Conservation (phyloP, 2,888 invertebrate species). For the Baccha elongata region DNA sequence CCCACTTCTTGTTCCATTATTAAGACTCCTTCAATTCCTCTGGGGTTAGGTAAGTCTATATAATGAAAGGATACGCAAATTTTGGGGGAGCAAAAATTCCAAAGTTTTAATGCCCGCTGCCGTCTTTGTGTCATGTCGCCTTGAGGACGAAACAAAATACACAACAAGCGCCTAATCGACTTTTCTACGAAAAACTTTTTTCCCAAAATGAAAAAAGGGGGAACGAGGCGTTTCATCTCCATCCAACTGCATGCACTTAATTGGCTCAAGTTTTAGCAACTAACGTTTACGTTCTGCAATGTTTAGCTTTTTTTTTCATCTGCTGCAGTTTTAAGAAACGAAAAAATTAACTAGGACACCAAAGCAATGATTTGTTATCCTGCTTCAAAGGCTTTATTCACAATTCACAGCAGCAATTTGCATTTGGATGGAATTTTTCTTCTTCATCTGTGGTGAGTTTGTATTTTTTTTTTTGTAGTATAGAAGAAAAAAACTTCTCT, state of each 20-base stretch:
- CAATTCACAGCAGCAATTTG: conserved; percentile 49
- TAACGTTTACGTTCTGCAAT: conserved; percentile 15
- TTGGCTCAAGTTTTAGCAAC: conserved; percentile 46
- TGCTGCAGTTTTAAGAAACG: conserved; percentile 31
- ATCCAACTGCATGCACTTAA: conserved; percentile 51
- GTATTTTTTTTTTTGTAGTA: background rate
- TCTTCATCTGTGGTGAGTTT: conserved; percentile 19
- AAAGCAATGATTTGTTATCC: conserved; percentile 59
- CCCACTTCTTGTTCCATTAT: conserved; percentile 8
- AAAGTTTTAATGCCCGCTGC: conserved; percentile 54
- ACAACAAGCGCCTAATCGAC: conserved; percentile 61
- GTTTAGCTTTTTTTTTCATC: conserved; percentile 16
- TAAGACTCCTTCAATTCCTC: background rate
- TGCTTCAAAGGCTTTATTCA: conserved; percentile 23
- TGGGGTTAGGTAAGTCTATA: background rate
- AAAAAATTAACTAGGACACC: conserved; percentile 36
- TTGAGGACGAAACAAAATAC: conserved; percentile 18
- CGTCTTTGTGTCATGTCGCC: conserved; percentile 26
- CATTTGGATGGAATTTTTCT: conserved; percentile 61
- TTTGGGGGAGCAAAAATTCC: conserved; percentile 31
- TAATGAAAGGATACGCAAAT: conserved; percentile 63
- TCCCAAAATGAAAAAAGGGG: background rate
- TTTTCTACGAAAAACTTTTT: conserved; percentile 8
- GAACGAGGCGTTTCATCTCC: conserved; percentile 25
- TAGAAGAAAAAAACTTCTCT: background rate